A percentile compares a stretch with the other conserved stretches of the same genome.
phyloP scores from a whole-genome alignment of 2,113 vertebrate genomes.

The Ictalurus furcatus region DNA sequence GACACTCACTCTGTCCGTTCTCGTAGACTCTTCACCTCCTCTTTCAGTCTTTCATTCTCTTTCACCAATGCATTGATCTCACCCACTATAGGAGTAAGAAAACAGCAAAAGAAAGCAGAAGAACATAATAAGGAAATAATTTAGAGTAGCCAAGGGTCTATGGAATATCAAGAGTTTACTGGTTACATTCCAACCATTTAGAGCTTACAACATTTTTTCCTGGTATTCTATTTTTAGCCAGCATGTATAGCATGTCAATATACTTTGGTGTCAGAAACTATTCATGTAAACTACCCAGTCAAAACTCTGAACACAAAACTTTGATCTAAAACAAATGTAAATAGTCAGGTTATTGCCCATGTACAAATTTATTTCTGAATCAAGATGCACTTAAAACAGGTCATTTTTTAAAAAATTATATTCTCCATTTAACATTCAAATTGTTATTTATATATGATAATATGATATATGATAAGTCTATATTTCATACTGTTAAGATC shows the following conservation, averaged over 20 bases:
- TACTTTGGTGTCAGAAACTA: neutral
- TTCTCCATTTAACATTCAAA: no score
- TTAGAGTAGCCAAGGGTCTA: neutral
- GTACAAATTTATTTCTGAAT: neutral
- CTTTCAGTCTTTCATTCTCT: constrained; percentile 69
- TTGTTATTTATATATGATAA: no score
- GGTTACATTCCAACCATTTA: neutral
- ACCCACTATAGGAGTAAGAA: constrained; percentile 54
- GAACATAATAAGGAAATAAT: neutral
- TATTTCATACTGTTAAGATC: neutral
- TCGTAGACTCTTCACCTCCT: constrained; percentile 62
- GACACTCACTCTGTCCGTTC: constrained; percentile 63
- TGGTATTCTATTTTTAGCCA: neutral
- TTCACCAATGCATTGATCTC: constrained; percentile 70
- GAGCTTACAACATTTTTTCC: neutral
- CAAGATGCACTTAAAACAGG: neutral
- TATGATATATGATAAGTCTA: neutral
- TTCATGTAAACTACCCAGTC: neutral
- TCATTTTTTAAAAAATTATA: no score
- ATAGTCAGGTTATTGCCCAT: neutral
- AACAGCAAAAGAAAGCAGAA: neutral
- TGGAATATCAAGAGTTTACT: neutral
- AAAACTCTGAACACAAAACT: neutral
- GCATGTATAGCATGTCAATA: neutral
- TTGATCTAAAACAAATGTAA: neutral